A percentile compares a stretch with the other conserved stretches of the same genome.
These are phyloP conservation scores for Epinephelus lanceolatus DNA, from an alignment of 2,113 vertebrate genomes.

Conservation along the genomic window DNA sequence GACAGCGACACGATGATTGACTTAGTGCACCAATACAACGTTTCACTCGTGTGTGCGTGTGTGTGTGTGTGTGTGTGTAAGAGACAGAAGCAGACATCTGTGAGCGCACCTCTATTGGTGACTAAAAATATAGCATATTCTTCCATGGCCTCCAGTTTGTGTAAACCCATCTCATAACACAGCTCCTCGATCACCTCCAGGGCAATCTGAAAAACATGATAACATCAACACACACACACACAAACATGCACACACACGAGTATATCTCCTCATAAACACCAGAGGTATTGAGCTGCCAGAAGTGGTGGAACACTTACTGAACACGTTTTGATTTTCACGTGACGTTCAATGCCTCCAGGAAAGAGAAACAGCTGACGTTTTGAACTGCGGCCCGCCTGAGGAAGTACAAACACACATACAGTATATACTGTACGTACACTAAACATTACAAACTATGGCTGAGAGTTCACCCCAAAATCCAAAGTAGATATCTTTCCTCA, in stretches of 20 bases:
- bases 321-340: constrained; percentile 96
- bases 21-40: background rate
- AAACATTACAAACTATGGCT: background rate
- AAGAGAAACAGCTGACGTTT: constrained; percentile 97
- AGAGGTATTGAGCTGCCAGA: background rate
- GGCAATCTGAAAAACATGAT: constrained; percentile 86
- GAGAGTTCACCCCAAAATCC: background rate
- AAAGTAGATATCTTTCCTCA: too few relatives aligned
- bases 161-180: constrained; percentile 94
- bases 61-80: constrained; percentile 7
- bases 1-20: background rate
- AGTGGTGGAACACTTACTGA: constrained; percentile 85
- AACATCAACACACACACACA: background rate
- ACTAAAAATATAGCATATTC: constrained; percentile 95
- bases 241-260: background rate
- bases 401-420: background rate
- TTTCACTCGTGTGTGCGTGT: constrained; percentile 9
- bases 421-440: background rate
- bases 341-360: constrained; percentile 93
- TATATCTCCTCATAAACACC: background rate
- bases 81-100: background rate
- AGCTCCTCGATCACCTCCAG: constrained; percentile 94
- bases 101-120: constrained; percentile 86
- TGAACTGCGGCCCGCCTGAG: constrained; percentile 94
- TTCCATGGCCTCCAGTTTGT: constrained; percentile 87